Evolutionary conservation across 2,797 vertebrate genomes (phyloP).

Genomic region (Triplophysa bombifrons): DNA sequence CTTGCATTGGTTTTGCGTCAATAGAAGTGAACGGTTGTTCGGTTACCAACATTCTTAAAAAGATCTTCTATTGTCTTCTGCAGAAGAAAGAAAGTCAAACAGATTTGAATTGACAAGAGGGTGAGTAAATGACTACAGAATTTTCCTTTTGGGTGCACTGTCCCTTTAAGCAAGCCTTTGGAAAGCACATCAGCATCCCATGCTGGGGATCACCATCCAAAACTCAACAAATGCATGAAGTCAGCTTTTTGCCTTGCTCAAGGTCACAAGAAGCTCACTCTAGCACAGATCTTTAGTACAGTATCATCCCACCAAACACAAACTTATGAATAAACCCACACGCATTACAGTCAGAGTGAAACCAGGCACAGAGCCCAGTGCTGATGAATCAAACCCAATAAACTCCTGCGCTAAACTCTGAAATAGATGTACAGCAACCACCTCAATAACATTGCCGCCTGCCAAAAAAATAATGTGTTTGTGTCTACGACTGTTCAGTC

Average conservation of each 20-base stretch:
- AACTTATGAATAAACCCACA: conserved; percentile 1
- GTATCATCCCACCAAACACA: conserved; percentile 9
- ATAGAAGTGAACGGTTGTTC: too few relatives aligned
- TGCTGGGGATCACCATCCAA: background rate
- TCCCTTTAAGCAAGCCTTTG: background rate
- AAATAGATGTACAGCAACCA: conserved; percentile 33
- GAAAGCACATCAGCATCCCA: background rate
- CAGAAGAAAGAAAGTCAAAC: too few relatives aligned
- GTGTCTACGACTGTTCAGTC: conserved; percentile 23
- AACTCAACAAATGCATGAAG: background rate
- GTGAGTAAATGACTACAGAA: too few relatives aligned
- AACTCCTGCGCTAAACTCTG: conserved; percentile 33
- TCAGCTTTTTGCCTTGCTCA: background rate
- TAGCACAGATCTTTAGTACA: background rate
- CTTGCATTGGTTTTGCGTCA: too few relatives aligned
- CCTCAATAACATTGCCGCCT: conserved; percentile 38
- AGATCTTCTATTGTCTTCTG: too few relatives aligned
- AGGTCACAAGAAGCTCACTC: background rate
- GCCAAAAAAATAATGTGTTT: conserved; percentile 31
- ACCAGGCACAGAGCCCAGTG: conserved; percentile 33
- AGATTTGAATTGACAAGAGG: too few relatives aligned
- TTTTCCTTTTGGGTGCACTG: background rate
- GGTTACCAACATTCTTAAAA: too few relatives aligned
- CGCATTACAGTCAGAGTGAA: background rate
- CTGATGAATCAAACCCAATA: conserved; percentile 38